Conservation (phyloP, 2,113 vertebrate genomes). For the Phalacrocorax carbo region DNA sequence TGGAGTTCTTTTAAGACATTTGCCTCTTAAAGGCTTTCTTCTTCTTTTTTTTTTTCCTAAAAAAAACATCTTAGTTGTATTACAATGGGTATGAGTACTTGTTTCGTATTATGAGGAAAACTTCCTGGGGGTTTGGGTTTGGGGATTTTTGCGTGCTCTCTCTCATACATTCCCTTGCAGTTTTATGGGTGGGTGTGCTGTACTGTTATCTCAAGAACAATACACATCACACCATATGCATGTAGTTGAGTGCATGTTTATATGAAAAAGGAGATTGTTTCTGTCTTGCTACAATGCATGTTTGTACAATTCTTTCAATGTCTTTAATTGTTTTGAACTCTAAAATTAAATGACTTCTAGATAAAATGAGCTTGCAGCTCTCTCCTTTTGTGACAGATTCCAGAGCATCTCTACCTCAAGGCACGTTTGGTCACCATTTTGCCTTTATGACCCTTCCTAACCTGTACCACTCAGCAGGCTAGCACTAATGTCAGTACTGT, state of each 20-base stretch:
- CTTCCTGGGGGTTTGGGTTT: background rate
- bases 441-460: constrained; percentile 91
- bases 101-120: background rate
- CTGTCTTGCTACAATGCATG: constrained; percentile 46
- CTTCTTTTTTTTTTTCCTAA: too few relatives aligned
- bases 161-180: background rate
- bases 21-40: background rate
- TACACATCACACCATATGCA: background rate
- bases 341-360: constrained; percentile 55
- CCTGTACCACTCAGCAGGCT: constrained; percentile 91
- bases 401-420: constrained; percentile 89
- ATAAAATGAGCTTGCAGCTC: constrained; percentile 78
- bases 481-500: constrained; percentile 94
- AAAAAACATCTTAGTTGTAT: background rate
- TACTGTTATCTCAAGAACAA: constrained; percentile 1
- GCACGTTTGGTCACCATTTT: constrained; percentile 90
- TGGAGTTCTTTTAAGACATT: background rate
- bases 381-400: constrained; percentile 90
- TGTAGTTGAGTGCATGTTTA: constrained; percentile 36
- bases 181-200: background rate
- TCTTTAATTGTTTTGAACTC: constrained; percentile 71
- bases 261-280: constrained; percentile 51
- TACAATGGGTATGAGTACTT: background rate
- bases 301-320: constrained; percentile 67
- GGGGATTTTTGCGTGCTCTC: background rate